Evolutionary conservation across 2,888 invertebrate genomes (phyloP).

Genomic region (Acleris emargana): DNA sequence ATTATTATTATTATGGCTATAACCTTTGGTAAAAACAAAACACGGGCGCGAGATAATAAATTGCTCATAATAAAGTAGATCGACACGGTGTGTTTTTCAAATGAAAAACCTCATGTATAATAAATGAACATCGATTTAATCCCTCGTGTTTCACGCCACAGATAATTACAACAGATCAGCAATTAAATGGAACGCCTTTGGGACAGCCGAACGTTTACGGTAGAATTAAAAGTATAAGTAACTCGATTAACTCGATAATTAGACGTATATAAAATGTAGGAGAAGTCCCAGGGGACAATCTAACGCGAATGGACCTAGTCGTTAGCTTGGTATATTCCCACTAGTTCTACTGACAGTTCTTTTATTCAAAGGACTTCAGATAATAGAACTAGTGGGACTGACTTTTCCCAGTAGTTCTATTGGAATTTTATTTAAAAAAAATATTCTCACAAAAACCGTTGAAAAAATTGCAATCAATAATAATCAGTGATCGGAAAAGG

Average conservation of each 20-base stretch:
- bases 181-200: constrained; percentile 10
- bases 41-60: no score
- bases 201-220: constrained; percentile 18
- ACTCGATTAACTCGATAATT: background rate
- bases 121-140: constrained; percentile 32
- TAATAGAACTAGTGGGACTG: no score
- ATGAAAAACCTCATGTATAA: constrained; percentile 12
- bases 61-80: constrained; percentile 3
- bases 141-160: constrained; percentile 24
- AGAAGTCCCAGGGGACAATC: no score
- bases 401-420: no score
- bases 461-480: no score
- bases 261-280: background rate
- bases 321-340: no score
- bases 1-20: background rate
- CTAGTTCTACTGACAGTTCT: no score
- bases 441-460: no score
- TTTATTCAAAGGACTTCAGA: no score
- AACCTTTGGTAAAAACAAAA: background rate
- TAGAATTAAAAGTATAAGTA: constrained; percentile 24
- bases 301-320: no score
- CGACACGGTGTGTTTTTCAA: background rate
- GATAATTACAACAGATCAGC: constrained; percentile 30
- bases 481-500: no score
- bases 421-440: no score